These are phyloP conservation scores for Pegoplata infirma DNA, from an alignment of 2,888 invertebrate species.

Conservation along the genomic window DNA sequence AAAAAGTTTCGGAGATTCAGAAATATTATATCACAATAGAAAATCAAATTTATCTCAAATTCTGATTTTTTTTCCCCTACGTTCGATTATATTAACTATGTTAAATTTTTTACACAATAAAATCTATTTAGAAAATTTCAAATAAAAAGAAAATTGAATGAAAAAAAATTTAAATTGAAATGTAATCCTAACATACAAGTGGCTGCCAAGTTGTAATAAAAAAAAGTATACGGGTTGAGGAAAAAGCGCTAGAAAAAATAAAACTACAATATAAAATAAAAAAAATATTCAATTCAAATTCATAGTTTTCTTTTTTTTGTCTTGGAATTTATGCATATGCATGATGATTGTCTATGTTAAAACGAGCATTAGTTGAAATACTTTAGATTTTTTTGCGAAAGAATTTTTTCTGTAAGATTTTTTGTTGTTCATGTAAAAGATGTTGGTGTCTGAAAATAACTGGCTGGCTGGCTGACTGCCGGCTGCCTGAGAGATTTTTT, in stretches of 20 bases:
- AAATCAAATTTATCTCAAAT: too few species aligned
- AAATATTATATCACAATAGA: too few species aligned
- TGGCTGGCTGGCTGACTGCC: slow-evolving; percentile 37
- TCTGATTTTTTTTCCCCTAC: too few species aligned
- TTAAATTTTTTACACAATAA: too few species aligned
- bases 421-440: slow-evolving; percentile 13
- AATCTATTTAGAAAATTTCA: too few species aligned
- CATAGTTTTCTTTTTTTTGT: too few species aligned
- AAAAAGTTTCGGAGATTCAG: too few species aligned
- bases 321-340: slow-evolving; percentile 4
- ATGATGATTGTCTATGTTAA: neutral
- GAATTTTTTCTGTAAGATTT: neutral
- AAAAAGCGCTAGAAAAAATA: slow-evolving; percentile 24
- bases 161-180: slow-evolving; percentile 50
- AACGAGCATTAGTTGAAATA: slow-evolving; percentile 4
- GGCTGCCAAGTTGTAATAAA: slow-evolving; percentile 49
- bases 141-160: too few species aligned
- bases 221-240: slow-evolving; percentile 30
- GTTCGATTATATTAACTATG: too few species aligned
- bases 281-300: too few species aligned
- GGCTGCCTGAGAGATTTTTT: too few species aligned
- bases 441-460: slow-evolving; percentile 25
- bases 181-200: slow-evolving; percentile 59
- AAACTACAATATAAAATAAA: neutral
- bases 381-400: neutral